Conservation (phyloP, 2,797 vertebrate species). For the Phylloscopus collybita region DNA sequence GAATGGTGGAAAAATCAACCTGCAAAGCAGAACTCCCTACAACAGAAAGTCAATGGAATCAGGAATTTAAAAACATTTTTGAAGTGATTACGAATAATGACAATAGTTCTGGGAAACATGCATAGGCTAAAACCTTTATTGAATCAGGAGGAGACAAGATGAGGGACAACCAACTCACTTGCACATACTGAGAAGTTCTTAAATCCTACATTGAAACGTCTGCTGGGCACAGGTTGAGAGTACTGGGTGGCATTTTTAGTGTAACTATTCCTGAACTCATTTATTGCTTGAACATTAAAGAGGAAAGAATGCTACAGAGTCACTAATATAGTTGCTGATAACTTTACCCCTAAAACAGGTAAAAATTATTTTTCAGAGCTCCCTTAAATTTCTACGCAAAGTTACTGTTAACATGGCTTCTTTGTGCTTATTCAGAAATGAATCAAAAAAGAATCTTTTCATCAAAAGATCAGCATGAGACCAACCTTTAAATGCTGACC, state of each 20-base stretch:
- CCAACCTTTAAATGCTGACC: background rate
- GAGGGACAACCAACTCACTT: background rate
- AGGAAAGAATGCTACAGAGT: background rate
- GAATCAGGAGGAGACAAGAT: background rate
- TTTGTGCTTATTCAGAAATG: background rate
- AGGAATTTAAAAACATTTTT: background rate
- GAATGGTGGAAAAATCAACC: rapidly evolving
- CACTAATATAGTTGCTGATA: background rate
- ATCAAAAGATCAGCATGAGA: background rate
- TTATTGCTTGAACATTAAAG: background rate
- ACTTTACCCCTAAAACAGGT: background rate
- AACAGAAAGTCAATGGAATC: background rate
- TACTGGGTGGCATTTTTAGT: background rate
- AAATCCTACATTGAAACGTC: background rate
- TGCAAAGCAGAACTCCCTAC: background rate
- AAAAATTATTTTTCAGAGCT: background rate
- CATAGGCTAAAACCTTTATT: background rate
- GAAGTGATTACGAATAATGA: background rate
- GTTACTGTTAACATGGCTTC: background rate
- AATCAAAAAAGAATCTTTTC: background rate
- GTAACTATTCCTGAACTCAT: background rate
- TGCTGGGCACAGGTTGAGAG: background rate
- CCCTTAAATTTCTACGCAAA: background rate
- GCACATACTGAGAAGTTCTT: background rate
- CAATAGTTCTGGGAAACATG: background rate